Base-by-base conservation (phyloP, 2,113 vertebrate genomes). In the Heterochromis multidens region DNA sequence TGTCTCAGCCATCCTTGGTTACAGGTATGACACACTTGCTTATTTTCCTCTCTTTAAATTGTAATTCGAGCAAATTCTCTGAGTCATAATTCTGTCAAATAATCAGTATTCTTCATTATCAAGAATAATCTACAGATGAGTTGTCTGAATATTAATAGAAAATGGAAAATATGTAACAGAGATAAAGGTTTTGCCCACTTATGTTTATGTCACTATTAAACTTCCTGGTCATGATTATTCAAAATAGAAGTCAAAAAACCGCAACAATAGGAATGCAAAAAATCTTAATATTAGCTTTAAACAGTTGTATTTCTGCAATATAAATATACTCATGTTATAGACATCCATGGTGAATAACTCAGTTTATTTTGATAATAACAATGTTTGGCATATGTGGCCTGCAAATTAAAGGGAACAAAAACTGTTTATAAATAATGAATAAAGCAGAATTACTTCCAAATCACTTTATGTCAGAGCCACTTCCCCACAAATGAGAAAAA, bases 1-100 rank as follows among this genome's bases (percentile, higher is more conserved):
- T 99, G 98, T 87, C 98, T 99, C 87, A 99, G 98, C 95, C 98
- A 99, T 86, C 98, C 98, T 0, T 99, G 98, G 98, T 95, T 99
- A 94, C 98, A 99, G 98, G 98, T 99, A 4, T 11, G 95, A 93
- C 21, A 21, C 10, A 33, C 70, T 33, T 52, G 2, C 5, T 0
- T 52, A 0, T 76, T 76, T 31, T 43, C 59, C 67, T 77, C 16
- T n/a, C 2, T 65, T 74, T 14, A 65, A 81, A 27, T 31, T 16
- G 11, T 17, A 72, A 29, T 72, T 72, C 25, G 6, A 72, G 43
- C 67, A 0, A 0, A 31, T 52, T 52, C n/a, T 67, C 25, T 0
- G 67, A 74, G 25, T 29, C 67, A 49, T 49, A n/a, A 46, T 0
- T 74, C 43, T n/a, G 67, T 72, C 67, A 52, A 49, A 6, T 52